Evolutionary conservation across 2,888 invertebrate species (phyloP), one percentile per base, ranked within the genome.

Genomic region (Busseola fusca): DNA sequence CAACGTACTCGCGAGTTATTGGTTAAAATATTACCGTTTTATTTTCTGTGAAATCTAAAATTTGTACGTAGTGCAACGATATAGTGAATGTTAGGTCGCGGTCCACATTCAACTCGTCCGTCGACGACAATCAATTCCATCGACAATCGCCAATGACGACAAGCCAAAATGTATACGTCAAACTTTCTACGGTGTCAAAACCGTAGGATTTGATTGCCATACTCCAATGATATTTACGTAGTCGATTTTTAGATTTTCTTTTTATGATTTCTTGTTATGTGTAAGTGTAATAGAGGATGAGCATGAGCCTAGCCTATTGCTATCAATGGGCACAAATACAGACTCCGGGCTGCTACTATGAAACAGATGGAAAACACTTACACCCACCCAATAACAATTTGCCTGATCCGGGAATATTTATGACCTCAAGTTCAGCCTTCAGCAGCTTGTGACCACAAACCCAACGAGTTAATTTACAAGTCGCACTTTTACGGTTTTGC

Each of bases 151-250:
- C 73, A 84, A 84, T 81, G 72, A 68, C 69, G 59, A 72, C 77
- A 72, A 74, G 65, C 72, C 68, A 69, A 87, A 86, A 86, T 81
- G 88, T 83, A 84, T 84, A 88, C 88, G 88, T 87, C 88, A 87
- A 86, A 87, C 84, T 80, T 85, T 84, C 78, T 84, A 74, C 64
- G 73, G 70, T 83, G 84, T 83, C 84, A 81, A 81, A 63, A 76
- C 52, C 48, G 57, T 63, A 42, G 14, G 6, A 30, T n/a, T 52
- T 50, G 12, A 40, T 72, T 72, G 72, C 72, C 75, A 72, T 56
- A 18, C 3, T 57, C 30, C 2, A 30, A 54, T 37, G 0, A 14
- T 25, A 6, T 50, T 16, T 14, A 18, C 3, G 0, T 64, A 72
- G 45, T 65, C 66, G 72, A 74, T 48, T 56, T 45, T 42, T 14